Base-by-base conservation (phyloP, 2,113 vertebrate genomes). In the Bucco capensis region DNA sequence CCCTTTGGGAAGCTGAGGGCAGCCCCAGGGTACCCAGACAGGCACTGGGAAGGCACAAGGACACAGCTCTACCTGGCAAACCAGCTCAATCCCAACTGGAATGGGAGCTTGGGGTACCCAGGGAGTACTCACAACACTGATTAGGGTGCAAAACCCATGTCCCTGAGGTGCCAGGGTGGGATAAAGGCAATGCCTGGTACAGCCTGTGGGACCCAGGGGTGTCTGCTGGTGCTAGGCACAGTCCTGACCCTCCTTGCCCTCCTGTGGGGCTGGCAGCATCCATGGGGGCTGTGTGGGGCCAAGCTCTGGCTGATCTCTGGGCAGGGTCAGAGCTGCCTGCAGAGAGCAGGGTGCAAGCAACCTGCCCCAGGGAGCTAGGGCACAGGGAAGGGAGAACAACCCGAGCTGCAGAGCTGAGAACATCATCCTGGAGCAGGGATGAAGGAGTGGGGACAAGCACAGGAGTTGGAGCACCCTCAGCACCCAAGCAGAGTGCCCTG, bases 151-250 rank as follows among this genome's bases (percentile, higher is more conserved):
- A 12, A 71, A 49, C 4, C 16, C 0, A 0, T 9, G 30, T 16
- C n/a, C 27, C 35, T 30, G 53, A 23, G 10, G 42, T 80, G 42
- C 9, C n/a, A 30, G 42, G 33, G 38, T 33, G 42, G 49, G 81
- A 17, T 47, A 9, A 44, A 15, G 58, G 44, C 31, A 19, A 2
- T 21, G 42, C 33, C 24, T 13, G 50, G 19, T 23, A 47, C 30
- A 56, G 28, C 50, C 17, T 6, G 0, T 0, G 15, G 27, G 51
- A 49, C 24, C 6, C 24, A 1, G 8, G 7, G 12, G 19, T 46
- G 6, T 65, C 15, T 6, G 14, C 25, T 0, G 4, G 27, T 37
- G 54, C 35, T 65, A 64, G 44, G 31, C 2, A 2, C 30, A 25
- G n/a, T 5, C 76, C 70, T 9, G 53, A 35, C 22, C 60, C 35